These are phyloP conservation scores for Neuroterus valhalla DNA, from an alignment of 1,140 invertebrate genomes.

Conservation along the genomic window DNA sequence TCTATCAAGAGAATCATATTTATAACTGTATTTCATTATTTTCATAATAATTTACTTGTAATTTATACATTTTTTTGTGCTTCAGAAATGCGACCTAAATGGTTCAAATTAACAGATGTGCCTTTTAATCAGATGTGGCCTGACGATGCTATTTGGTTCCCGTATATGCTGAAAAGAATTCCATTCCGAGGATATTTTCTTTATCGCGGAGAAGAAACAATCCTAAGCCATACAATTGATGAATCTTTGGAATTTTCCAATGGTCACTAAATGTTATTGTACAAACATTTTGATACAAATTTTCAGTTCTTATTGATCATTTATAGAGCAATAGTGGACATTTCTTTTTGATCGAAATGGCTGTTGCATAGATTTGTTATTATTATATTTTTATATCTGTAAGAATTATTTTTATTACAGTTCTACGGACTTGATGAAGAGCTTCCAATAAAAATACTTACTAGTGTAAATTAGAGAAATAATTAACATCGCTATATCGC, in stretches of 20 bases:
- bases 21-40: slow-evolving; percentile 27
- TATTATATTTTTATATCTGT: too few relatives aligned
- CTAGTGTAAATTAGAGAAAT: too few relatives aligned
- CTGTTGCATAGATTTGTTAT: too few relatives aligned
- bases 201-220: slow-evolving; percentile 74
- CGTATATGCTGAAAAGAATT: slow-evolving; percentile 77
- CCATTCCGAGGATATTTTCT: slow-evolving; percentile 79
- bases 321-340: too few relatives aligned
- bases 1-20: slow-evolving; percentile 2
- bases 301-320: too few relatives aligned
- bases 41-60: not conserved
- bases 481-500: too few relatives aligned
- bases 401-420: too few relatives aligned
- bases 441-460: too few relatives aligned
- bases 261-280: too few relatives aligned
- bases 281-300: too few relatives aligned
- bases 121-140: slow-evolving; percentile 84
- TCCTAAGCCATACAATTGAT: slow-evolving; percentile 66
- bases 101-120: slow-evolving; percentile 78
- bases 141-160: slow-evolving; percentile 82
- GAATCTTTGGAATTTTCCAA: not conserved
- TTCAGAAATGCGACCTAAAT: slow-evolving; percentile 82
- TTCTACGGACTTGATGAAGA: too few relatives aligned
- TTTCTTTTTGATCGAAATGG: too few relatives aligned
- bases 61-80: not conserved